Percentiles rank a stretch among this genome's conserved stretches.
Conservation (phyloP, 2,888 invertebrate species). For the Malthinus seriepunctatus region DNA sequence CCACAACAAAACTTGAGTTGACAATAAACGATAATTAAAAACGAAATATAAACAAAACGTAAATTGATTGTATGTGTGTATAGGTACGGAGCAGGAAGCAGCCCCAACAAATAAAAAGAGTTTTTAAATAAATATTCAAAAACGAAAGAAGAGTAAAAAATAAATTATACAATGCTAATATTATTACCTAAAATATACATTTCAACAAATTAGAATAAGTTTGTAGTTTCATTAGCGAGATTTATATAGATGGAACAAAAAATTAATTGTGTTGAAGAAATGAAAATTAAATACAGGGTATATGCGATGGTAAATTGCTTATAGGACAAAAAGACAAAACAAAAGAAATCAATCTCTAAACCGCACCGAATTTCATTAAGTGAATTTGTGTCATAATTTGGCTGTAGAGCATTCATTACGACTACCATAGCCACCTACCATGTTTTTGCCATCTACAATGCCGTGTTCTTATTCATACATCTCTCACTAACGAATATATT, state of each 20-base stretch:
- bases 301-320: background rate
- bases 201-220: too few species aligned
- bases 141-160: too few species aligned
- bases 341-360: slow-evolving; percentile 6
- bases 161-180: too few species aligned
- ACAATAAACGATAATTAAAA: background rate
- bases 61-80: too few species aligned
- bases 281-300: background rate
- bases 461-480: slow-evolving; percentile 36
- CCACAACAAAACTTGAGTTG: slow-evolving; percentile 1
- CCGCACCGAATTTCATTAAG: slow-evolving; percentile 25
- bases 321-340: slow-evolving; percentile 4
- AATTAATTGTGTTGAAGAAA: background rate
- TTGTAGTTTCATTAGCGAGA: too few species aligned
- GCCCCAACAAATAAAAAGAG: too few species aligned
- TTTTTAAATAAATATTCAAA: too few species aligned
- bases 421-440: slow-evolving; percentile 31
- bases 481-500: slow-evolving; percentile 35
- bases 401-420: slow-evolving; percentile 34
- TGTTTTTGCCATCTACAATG: slow-evolving; percentile 32
- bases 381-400: slow-evolving; percentile 23
- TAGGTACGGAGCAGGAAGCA: too few species aligned
- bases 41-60: too few species aligned
- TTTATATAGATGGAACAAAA: too few species aligned
- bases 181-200: too few species aligned